Base-by-base conservation (phyloP, 2,888 invertebrate genomes). In the Nineta flava region DNA sequence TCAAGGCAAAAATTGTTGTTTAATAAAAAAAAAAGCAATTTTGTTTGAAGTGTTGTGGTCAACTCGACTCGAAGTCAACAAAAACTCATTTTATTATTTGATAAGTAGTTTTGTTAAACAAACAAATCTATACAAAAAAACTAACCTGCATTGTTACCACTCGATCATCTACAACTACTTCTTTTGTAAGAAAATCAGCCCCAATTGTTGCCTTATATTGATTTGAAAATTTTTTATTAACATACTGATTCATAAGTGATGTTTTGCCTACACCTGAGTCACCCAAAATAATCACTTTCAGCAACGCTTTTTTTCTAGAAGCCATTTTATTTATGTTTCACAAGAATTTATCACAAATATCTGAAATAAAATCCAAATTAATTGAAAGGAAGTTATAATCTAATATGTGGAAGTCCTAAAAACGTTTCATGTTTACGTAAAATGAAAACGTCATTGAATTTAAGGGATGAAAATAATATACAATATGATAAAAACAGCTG, bases 131-230 rank as follows among this genome's bases (percentile, higher is more conserved):
- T 32, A 7, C 32, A 32, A 35, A 4, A 5, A 15, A n/a, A 42
- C 43, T 31, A 60, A 79, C 79, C 75, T 92, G 99, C 91, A 99
- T 93, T 59, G 99, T 99, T 57, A 99, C 97, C 63, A 95, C 84
- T 65, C 95, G 82, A 71, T 97, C 96, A 66, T 99, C 97, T n/a
- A 99, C 95, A 63, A 87, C 83, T 54, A 99, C 93, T 73, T 99
- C 99, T 73, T 99, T 99, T 60, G 97, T 99, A 61, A 99, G 81
- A 71, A 99, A 99, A 76, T 99, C 99, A 56, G 99, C 99, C 56
- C 99, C 99, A 70, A 99, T 99, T 56, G 99, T 99, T 54, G 99
- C 97, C 74, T 99, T 99, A 75, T 99, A 99, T 74, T 99, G 97
- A 73, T 96, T 99, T 63, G 94, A 94, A 75, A 99, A 99, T 71